A percentile compares a stretch with the other conserved stretches of the same genome.
Conservation (phyloP, 2,113 vertebrate genomes). For the Caranx melampygus region DNA sequence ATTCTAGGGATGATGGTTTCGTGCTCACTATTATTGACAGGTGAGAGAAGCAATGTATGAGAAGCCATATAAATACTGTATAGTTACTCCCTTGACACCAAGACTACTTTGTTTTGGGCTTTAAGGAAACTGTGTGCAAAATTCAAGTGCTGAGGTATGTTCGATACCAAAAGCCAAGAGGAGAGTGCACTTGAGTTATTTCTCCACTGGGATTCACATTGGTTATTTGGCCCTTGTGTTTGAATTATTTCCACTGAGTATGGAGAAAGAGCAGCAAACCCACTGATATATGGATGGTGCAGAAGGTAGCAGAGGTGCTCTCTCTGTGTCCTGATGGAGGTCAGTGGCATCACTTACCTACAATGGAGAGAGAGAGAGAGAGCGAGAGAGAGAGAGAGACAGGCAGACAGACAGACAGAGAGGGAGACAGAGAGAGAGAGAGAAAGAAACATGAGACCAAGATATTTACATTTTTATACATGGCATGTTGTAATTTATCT, state of each 20-base stretch:
- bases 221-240: background rate
- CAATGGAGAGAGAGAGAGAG: conserved; percentile 21
- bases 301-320: conserved; percentile 2
- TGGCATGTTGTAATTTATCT: background rate
- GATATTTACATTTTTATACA: background rate
- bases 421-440: background rate
- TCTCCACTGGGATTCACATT: background rate
- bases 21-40: background rate
- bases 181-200: background rate
- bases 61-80: background rate
- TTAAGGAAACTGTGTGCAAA: background rate
- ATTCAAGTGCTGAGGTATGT: background rate
- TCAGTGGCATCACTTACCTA: conserved; percentile 52
- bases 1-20: background rate
- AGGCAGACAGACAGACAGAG: background rate
- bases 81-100: background rate
- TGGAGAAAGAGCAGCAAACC: conserved; percentile 17
- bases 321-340: conserved; percentile 8
- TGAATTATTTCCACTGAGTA: background rate
- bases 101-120: background rate
- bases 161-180: background rate
- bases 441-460: background rate
- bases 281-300: background rate
- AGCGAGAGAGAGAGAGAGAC: background rate
- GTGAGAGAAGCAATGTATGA: background rate